Evolutionary conservation across 1,140 invertebrate species (phyloP), one percentile per base, ranked within the genome.

Genomic region (Drosophila truncata): DNA sequence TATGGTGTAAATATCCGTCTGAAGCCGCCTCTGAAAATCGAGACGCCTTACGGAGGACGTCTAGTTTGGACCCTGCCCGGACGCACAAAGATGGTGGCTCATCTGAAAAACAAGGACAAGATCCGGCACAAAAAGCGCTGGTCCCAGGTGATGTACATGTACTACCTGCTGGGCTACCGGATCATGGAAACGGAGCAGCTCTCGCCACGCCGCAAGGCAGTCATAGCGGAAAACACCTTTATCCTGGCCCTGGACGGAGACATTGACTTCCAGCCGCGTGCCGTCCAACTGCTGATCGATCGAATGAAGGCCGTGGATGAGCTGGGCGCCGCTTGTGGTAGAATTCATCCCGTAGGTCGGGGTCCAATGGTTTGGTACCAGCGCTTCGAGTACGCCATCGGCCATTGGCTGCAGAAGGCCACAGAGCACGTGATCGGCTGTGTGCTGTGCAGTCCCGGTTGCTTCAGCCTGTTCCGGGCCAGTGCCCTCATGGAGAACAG

Each of bases 61-160:
- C 93, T 99, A 13, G 94, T 96, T 1, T 99, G 97, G 96, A 96
- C 94, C 0, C 93, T 99, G 52, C 98, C 98, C 0, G 97, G 97
- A 16, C 96, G 96, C 81, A 98, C 97, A 27, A 96, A 96, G 86
- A 94, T 99, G 93, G 95, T 96, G 76, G 96, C 96, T 10, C 98
- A 99, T 91, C 91, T 98, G 35, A 98, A 98, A 91, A 97, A 98
- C 92, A 98, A 97, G 85, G 94, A 95, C 46, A 97, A 97, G 91
- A 98, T 99, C 66, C 93, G 98, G 52, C 96, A 97, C 87, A 96
- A 97, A 78, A 97, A 97, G 92, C 94, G 96, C 59, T 97, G 96
- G 96, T 96, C 96, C 63, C 96, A 96, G 93, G 97, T 98, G 7
- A 98, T 98, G 97, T 98, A 98, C 93, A 97, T 99, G 96, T 98